phyloP scores from a whole-genome alignment of 2,888 invertebrate species.

The Criorhina ranunculi region DNA sequence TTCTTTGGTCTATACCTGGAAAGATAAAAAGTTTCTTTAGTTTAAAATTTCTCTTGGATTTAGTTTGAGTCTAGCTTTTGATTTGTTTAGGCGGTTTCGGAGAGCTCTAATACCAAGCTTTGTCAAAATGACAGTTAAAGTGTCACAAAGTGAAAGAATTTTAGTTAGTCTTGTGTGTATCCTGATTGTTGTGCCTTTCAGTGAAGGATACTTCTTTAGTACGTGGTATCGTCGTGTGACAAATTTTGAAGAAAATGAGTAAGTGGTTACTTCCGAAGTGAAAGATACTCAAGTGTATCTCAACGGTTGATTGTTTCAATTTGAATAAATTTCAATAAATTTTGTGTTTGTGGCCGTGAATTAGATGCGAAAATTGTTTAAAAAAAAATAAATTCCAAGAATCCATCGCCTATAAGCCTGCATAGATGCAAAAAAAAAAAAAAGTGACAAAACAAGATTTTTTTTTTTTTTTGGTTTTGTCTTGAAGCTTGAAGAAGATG shows the following conservation, averaged over 20 bases:
- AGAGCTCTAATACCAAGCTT: neutral
- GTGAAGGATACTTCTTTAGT: slow-evolving; percentile 43
- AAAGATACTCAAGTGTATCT: slow-evolving; percentile 12
- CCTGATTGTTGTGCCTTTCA: slow-evolving; percentile 11
- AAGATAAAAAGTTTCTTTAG: slow-evolving; percentile 41
- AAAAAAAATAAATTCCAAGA: neutral
- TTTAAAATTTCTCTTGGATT: slow-evolving; percentile 61
- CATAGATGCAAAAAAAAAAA: slow-evolving; percentile 34
- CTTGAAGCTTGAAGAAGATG: neutral
- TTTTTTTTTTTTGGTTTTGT: neutral
- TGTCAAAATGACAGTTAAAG: slow-evolving; percentile 24
- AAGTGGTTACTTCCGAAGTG: slow-evolving; percentile 57
- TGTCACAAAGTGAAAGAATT: neutral
- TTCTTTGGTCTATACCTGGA: neutral
- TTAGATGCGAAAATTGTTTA: slow-evolving; percentile 32
- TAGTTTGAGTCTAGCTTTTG: slow-evolving; percentile 66
- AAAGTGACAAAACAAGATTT: slow-evolving; percentile 33
- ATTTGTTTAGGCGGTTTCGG: slow-evolving; percentile 53
- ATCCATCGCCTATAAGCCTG: slow-evolving; percentile 6
- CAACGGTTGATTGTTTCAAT: neutral
- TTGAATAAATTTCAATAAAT: slow-evolving; percentile 55
- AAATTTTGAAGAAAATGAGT: slow-evolving; percentile 64
- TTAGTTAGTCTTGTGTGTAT: slow-evolving; percentile 21
- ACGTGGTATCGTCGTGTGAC: slow-evolving; percentile 66
- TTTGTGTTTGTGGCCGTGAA: neutral